These are phyloP conservation scores for Perca fluviatilis DNA, from an alignment of 2,113 vertebrate genomes.

Conservation along the genomic window DNA sequence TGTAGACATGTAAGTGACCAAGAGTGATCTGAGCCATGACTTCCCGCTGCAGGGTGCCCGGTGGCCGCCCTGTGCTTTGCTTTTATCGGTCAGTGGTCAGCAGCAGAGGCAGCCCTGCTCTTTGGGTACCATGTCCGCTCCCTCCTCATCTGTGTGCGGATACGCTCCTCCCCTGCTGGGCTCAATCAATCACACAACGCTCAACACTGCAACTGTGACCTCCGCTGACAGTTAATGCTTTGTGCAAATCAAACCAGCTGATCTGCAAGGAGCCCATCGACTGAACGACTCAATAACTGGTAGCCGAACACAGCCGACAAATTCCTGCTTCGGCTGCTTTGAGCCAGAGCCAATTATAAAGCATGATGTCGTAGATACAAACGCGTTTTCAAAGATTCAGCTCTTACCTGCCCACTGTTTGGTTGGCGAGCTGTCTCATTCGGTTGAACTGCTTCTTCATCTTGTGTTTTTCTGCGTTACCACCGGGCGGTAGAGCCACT, in stretches of 20 bases:
- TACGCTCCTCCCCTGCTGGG: conserved; percentile 56
- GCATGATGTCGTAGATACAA: neutral
- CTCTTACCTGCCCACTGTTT: conserved; percentile 94
- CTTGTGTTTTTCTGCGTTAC: conserved; percentile 82
- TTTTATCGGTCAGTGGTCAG: conserved; percentile 42
- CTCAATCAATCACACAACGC: conserved; percentile 63
- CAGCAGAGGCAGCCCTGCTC: conserved; percentile 27
- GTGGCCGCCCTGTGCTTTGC: conserved; percentile 20
- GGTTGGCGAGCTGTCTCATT: conserved; percentile 97
- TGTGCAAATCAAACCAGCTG: conserved; percentile 60
- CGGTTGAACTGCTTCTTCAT: conserved; percentile 99
- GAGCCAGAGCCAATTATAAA: conserved; percentile 5
- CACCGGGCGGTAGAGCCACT: conserved; percentile 69
- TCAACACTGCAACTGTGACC: conserved; percentile 57
- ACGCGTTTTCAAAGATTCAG: too few species aligned
- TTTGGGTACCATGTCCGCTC: conserved; percentile 61
- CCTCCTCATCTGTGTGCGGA: conserved; percentile 46
- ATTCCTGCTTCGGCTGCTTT: conserved; percentile 8
- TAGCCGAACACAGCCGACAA: conserved; percentile 2
- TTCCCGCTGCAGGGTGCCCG: conserved; percentile 23
- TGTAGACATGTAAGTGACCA: neutral
- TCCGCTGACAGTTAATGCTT: conserved; percentile 58
- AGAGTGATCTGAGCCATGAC: neutral
- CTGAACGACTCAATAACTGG: conserved; percentile 12
- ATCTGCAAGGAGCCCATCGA: conserved; percentile 38